phyloP scores from a whole-genome alignment of 2,113 vertebrate species.

The Aptenodytes forsteri region DNA sequence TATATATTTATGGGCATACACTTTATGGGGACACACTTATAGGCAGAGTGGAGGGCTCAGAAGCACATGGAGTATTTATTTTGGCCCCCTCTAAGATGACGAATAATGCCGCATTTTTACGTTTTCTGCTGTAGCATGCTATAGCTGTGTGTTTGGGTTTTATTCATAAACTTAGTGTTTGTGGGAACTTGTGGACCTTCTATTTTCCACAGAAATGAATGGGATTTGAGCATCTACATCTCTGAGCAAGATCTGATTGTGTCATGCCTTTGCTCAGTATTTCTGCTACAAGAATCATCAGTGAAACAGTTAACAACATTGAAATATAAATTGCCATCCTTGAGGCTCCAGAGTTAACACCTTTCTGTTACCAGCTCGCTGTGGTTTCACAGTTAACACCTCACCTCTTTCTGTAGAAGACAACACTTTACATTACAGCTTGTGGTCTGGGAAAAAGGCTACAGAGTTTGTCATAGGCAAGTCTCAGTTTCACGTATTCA shows the following conservation, averaged over 20 bases:
- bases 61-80: neutral
- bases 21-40: neutral
- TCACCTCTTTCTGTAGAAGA: neutral
- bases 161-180: neutral
- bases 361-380: neutral
- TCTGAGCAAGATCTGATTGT: neutral
- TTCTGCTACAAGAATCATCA: neutral
- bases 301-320: neutral
- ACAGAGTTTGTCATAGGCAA: neutral
- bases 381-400: slow-evolving; percentile 16
- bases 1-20: neutral
- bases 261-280: neutral
- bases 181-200: neutral
- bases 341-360: neutral
- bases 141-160: neutral
- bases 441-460: neutral
- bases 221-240: neutral
- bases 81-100: neutral
- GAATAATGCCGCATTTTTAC: neutral
- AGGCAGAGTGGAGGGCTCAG: neutral
- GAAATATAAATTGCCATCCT: neutral
- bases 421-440: slow-evolving; percentile 24
- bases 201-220: neutral
- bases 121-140: neutral
- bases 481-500: neutral